phyloP scores from a whole-genome alignment of 1,140 invertebrate species.

The Centruroides sculpturatus region DNA sequence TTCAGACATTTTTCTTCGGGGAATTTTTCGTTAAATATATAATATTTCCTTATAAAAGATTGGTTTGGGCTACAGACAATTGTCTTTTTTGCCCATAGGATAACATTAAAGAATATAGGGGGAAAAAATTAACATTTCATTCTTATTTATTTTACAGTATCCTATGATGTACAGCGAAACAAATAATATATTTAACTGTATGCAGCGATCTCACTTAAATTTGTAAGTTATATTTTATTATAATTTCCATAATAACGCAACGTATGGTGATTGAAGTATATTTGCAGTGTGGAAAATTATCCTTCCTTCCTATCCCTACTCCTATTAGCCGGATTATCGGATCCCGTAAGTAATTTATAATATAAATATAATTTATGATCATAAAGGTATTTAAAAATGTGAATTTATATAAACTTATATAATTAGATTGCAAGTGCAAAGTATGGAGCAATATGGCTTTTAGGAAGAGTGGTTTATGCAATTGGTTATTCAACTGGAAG shows the following conservation, averaged over 20 bases:
- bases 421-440: background rate
- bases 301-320: constrained; percentile 30
- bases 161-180: constrained; percentile 23
- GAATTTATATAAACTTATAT: background rate
- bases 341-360: constrained; percentile 25
- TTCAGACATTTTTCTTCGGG: too few species aligned
- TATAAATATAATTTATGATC: too few species aligned
- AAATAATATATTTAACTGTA: constrained; percentile 27
- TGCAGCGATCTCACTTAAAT: constrained; percentile 36
- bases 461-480: constrained; percentile 33
- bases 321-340: constrained; percentile 31
- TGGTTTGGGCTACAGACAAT: too few species aligned
- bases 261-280: background rate
- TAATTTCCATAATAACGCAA: background rate
- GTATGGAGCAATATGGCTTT: constrained; percentile 29
- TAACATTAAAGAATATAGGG: too few species aligned
- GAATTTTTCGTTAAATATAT: too few species aligned
- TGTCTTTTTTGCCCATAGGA: too few species aligned
- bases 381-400: background rate
- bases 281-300: constrained; percentile 32
- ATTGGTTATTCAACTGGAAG: constrained; percentile 37
- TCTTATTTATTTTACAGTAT: constrained; percentile 22
- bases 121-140: background rate
- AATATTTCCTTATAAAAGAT: too few species aligned
- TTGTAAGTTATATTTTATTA: constrained; percentile 26